phyloP scores from a whole-genome alignment of 2,888 invertebrate species.

The Perizoma flavofasciatum region DNA sequence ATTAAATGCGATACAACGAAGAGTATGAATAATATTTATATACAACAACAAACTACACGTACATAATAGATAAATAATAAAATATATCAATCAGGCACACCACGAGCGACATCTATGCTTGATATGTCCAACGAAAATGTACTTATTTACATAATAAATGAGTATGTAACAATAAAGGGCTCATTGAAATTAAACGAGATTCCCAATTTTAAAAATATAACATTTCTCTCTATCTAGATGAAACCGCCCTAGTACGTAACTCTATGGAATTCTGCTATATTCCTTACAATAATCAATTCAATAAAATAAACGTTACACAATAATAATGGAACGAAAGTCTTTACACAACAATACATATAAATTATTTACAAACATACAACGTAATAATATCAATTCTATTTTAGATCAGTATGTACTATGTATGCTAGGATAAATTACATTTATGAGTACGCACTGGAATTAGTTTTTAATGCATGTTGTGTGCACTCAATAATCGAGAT shows the following conservation, averaged over 20 bases:
- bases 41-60: conserved; percentile 45
- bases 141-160: conserved; percentile 69
- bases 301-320: conserved; percentile 42
- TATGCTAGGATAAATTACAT: conserved; percentile 21
- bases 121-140: conserved; percentile 63
- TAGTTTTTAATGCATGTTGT: conserved; percentile 14
- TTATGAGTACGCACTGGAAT: conserved; percentile 19
- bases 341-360: conserved; percentile 72
- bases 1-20: conserved; percentile 45
- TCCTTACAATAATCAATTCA: conserved; percentile 27
- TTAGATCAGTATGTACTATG: conserved; percentile 25
- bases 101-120: conserved; percentile 40
- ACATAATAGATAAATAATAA: conserved; percentile 39
- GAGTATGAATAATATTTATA: conserved; percentile 42
- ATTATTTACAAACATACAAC: conserved; percentile 63
- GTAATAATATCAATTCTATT: conserved; percentile 57
- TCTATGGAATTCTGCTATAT: conserved; percentile 19
- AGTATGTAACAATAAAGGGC: conserved; percentile 61
- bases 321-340: conserved; percentile 67
- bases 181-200: conserved; percentile 45
- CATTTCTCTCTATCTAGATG: conserved; percentile 25
- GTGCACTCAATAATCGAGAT: conserved; percentile 17
- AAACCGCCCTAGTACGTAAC: conserved; percentile 6
- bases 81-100: conserved; percentile 36
- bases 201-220: conserved; percentile 44